phyloP scores from a whole-genome alignment of 2,888 invertebrate genomes.

The Nomada fucata region DNA sequence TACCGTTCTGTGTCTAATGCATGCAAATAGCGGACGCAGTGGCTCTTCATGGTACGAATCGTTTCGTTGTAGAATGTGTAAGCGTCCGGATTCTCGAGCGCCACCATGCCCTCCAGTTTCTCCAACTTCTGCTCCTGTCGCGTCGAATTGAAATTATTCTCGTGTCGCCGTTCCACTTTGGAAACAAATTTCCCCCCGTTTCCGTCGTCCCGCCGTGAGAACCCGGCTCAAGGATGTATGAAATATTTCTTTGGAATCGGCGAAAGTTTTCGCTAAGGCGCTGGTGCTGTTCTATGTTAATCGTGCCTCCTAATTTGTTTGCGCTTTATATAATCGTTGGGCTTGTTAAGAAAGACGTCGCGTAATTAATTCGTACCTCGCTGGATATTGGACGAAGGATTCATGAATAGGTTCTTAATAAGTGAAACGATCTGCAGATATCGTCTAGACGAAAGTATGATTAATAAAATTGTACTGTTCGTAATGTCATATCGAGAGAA shows the following conservation, averaged over 20 bases:
- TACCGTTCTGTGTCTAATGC: constrained; percentile 75
- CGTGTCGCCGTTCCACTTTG: constrained; percentile 1
- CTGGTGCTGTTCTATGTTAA: background rate
- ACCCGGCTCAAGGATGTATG: constrained; percentile 1
- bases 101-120: constrained; percentile 80
- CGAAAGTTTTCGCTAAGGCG: no score
- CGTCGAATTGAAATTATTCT: constrained; percentile 29
- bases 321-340: background rate
- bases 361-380: no score
- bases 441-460: background rate
- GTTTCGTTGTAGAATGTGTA: constrained; percentile 79
- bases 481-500: no score
- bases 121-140: constrained; percentile 81
- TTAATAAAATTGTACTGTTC: no score
- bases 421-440: background rate
- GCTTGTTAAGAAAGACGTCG: background rate
- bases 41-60: constrained; percentile 76
- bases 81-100: constrained; percentile 75
- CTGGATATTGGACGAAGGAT: no score
- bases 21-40: constrained; percentile 83
- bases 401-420: background rate
- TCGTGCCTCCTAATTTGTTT: constrained; percentile 9
- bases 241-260: constrained; percentile 43
- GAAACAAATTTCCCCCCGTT: background rate
- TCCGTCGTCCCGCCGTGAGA: background rate